phyloP scores from a whole-genome alignment of 2,888 invertebrate genomes.

The Drosophila affinis region DNA sequence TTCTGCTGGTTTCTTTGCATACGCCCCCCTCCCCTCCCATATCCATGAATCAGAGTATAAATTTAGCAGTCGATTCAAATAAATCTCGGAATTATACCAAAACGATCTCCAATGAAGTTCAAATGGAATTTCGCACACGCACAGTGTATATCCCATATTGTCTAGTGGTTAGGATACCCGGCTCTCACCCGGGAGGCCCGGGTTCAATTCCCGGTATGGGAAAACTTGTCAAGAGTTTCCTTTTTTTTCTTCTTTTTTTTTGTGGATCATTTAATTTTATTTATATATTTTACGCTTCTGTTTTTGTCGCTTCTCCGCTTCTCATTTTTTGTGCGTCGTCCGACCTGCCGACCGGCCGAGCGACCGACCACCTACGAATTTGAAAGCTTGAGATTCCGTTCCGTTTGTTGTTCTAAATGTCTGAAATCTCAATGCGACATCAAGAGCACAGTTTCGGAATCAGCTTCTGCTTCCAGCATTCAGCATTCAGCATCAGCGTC shows the following conservation, averaged over 20 bases:
- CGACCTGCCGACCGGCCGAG: slow-evolving; percentile 10
- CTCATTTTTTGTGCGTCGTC: slow-evolving; percentile 8
- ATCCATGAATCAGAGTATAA: slow-evolving; percentile 29
- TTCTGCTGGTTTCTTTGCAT: slow-evolving; percentile 3
- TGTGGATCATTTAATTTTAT: slow-evolving; percentile 1
- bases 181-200: slow-evolving; percentile 87
- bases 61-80: slow-evolving; percentile 4
- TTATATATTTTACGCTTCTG: not conserved
- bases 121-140: not conserved
- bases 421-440: slow-evolving; percentile 52
- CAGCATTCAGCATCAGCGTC: not conserved
- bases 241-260: slow-evolving; percentile 11
- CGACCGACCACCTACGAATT: slow-evolving; percentile 51
- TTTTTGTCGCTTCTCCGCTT: not conserved
- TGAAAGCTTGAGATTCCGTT: slow-evolving; percentile 27
- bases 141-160: slow-evolving; percentile 82
- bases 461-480: too few species aligned
- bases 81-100: slow-evolving; percentile 6
- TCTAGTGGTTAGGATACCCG: slow-evolving; percentile 84
- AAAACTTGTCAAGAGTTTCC: slow-evolving; percentile 70
- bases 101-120: slow-evolving; percentile 6
- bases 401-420: slow-evolving; percentile 59
- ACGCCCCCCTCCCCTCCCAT: too few species aligned
- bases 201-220: slow-evolving; percentile 97
- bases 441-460: slow-evolving; percentile 32